Evolutionary conservation across 2,888 invertebrate species (phyloP).

Genomic region (Pseudoips prasinana): DNA sequence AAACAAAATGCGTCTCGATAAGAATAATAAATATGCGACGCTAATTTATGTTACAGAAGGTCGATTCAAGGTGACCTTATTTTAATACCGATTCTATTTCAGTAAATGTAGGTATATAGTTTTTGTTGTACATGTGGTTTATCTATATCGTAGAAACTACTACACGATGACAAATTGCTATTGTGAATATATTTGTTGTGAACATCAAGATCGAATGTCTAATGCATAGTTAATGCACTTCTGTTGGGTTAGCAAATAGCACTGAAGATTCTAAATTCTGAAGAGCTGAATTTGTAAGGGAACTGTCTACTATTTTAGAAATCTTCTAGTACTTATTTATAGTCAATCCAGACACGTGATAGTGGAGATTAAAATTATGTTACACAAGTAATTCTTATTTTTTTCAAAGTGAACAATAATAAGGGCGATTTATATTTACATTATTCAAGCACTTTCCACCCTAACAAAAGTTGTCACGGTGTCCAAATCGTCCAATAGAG

Average conservation of each 20-base stretch:
- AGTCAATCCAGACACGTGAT: constrained; percentile 1
- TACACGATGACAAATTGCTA: constrained; percentile 29
- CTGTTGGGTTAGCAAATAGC: constrained; percentile 31
- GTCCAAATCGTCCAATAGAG: constrained; percentile 70
- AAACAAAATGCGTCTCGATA: constrained; percentile 59
- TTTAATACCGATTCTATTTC: constrained; percentile 25
- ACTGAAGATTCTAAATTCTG: constrained; percentile 30
- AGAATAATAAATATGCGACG: constrained; percentile 54
- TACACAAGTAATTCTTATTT: constrained; percentile 19
- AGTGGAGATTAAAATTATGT: constrained; percentile 4
- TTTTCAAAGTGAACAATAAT: constrained; percentile 27
- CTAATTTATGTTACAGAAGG: constrained; percentile 45
- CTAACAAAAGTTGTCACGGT: constrained; percentile 64
- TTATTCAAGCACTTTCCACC: constrained; percentile 54
- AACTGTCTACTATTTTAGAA: constrained; percentile 22
- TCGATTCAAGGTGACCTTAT: constrained; percentile 59
- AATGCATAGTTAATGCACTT: constrained; percentile 39
- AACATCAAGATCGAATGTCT: constrained; percentile 37
- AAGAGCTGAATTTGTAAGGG: constrained; percentile 18
- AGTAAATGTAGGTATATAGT: constrained; percentile 14
- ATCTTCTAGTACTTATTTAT: constrained; percentile 21
- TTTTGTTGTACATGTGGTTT: constrained; percentile 10
- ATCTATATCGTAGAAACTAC: constrained; percentile 8
- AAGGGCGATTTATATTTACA: constrained; percentile 46
- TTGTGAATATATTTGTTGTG: constrained; percentile 35